phyloP scores from a whole-genome alignment of 2,113 vertebrate genomes.

The sheep (Ovis aries) region DNA sequence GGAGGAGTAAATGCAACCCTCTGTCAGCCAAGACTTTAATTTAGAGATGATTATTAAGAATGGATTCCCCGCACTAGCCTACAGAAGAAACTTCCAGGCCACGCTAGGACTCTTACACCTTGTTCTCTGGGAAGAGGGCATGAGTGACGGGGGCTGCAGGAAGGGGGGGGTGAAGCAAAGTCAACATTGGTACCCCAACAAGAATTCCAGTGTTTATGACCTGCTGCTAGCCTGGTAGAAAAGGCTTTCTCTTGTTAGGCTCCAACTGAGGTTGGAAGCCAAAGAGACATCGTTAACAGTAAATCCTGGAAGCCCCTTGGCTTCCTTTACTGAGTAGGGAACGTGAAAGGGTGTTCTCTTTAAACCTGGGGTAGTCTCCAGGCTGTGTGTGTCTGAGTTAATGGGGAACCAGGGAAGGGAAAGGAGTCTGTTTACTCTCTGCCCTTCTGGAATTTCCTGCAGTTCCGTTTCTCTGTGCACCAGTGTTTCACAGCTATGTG shows the following conservation, averaged over 20 bases:
- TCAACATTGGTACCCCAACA: not conserved
- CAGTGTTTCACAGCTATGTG: slow-evolving; percentile 36
- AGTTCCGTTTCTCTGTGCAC: not conserved
- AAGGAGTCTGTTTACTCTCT: slow-evolving; percentile 40
- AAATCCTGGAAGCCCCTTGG: slow-evolving; percentile 26
- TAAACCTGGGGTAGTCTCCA: not conserved
- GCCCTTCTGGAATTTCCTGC: slow-evolving; percentile 53
- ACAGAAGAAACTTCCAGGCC: not conserved
- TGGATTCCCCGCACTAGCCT: not conserved
- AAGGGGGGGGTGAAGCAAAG: not conserved
- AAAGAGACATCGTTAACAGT: not conserved
- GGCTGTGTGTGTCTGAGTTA: slow-evolving; percentile 33
- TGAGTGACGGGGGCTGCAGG: not conserved
- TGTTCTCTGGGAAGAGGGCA: not conserved
- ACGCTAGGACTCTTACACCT: not conserved
- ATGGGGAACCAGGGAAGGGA: not conserved
- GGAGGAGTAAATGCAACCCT: not conserved
- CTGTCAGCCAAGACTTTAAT: not conserved
- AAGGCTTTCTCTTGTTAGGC: slow-evolving; percentile 33
- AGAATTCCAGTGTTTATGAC: not conserved
- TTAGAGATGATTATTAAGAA: not conserved
- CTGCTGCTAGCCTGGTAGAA: not conserved
- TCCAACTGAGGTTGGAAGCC: slow-evolving; percentile 8
- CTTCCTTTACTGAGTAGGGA: not conserved
- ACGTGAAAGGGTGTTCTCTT: slow-evolving; percentile 36